phyloP scores from a whole-genome alignment of 2,797 vertebrate genomes.

The Gymnoscopelus microlampas region DNA sequence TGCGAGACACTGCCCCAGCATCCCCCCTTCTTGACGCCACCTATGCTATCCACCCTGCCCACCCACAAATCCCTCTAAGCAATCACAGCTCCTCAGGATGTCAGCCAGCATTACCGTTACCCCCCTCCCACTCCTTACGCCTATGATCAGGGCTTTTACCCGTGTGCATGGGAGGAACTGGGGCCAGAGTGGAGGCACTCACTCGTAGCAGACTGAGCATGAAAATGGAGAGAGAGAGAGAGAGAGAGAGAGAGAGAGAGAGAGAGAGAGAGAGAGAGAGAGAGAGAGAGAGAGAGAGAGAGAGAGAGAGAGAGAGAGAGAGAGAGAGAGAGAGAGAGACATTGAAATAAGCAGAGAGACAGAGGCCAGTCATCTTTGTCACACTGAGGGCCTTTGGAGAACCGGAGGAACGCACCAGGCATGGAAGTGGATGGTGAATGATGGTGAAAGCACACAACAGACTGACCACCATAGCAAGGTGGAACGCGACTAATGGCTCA shows the following conservation, averaged over 20 bases:
- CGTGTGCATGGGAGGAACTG: conserved; percentile 67
- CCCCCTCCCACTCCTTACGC: conserved; percentile 50
- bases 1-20: conserved; percentile 56
- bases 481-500: conserved; percentile 37
- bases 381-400: conserved; percentile 65
- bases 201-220: conserved; percentile 40
- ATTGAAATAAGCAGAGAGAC: not conserved
- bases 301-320: too few relatives aligned
- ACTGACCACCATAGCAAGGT: conserved; percentile 49
- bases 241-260: not conserved
- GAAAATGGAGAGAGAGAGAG: conserved; percentile 42
- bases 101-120: conserved; percentile 78
- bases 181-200: conserved; percentile 69
- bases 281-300: too few relatives aligned
- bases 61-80: conserved; percentile 65
- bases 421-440: conserved; percentile 55
- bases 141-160: conserved; percentile 59
- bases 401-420: conserved; percentile 37
- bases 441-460: conserved; percentile 61
- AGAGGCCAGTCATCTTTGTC: conserved; percentile 50
- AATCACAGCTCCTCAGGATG: conserved; percentile 79
- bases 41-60: conserved; percentile 50
- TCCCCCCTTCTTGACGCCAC: conserved; percentile 40
- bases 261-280: not conserved
- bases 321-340: too few relatives aligned